Base-by-base conservation (phyloP, 2,888 invertebrate genomes). In the Dendrolimus houi region DNA sequence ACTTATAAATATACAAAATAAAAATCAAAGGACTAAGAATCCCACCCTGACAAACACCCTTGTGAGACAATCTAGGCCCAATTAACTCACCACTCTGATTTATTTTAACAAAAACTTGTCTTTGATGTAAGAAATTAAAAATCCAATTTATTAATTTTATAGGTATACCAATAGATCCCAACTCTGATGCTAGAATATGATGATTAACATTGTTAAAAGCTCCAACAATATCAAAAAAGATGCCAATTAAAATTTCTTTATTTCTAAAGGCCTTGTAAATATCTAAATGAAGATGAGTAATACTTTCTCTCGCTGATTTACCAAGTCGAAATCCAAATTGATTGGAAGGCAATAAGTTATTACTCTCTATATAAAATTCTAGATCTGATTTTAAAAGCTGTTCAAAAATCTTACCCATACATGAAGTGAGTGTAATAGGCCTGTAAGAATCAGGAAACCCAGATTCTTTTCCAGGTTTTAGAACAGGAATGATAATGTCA, bases 201-300 rank as follows among this genome's bases (percentile, higher is more conserved):
- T 52, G 52, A 52, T 56, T 40, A 14, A 56, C 55, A 52, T 56
- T 56, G n/a, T 56, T 56, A 52, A 56, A 52, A 41, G 55, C 52
- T 29, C 55, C 52, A 52, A 52, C 52, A 29, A 56, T 56, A 17
- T 56, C 52, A 42, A 55, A 29, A 42, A 55, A 52, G 9, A 55
- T 17, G 14, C 52, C 14, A 9, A 57, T 9, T 52, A 57, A 40
- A 52, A 47, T 7, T 9, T 54, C 12, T 1, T 57, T 57, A 29
- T 42, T 14, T 29, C 12, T 17, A 8, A 57, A 54, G 40, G 54
- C 29, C 40, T 52, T 54, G n/a, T 54, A 52, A 54, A 57, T 52
- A 54, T 57, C 57, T 29, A 57, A 14, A 17, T 57, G 40, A 9
- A 57, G 47, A 12, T 57, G 52, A 57, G 9, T 42, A 40, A 54